These are phyloP conservation scores for Acrocephalus arundinaceus DNA, from an alignment of 2,113 vertebrate species.

Conservation along the genomic window DNA sequence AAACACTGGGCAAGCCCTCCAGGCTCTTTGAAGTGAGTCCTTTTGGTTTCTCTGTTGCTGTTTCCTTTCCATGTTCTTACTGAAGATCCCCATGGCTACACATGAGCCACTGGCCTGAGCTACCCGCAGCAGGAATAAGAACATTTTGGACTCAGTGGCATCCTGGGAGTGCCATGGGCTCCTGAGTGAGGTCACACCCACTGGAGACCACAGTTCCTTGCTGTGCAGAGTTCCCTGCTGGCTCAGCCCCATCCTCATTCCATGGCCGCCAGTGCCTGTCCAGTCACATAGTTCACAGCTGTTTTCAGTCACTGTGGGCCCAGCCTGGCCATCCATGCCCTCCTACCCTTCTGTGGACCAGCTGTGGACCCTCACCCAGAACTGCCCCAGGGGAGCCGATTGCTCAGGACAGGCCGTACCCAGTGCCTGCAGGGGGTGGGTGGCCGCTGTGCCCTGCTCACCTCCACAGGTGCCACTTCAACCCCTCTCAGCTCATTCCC, in stretches of 20 bases:
- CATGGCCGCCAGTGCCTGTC: accelerated
- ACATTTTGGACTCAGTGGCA: not conserved
- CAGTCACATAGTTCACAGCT: not conserved
- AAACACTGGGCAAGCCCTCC: not conserved
- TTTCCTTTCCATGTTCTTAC: not conserved
- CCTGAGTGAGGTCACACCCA: not conserved
- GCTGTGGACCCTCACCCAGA: not conserved
- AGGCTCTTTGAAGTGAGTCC: not conserved
- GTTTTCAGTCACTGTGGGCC: accelerated
- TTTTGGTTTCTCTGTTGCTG: not conserved
- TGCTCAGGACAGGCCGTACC: not conserved
- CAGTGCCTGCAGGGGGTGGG: not conserved
- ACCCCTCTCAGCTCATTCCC: not conserved
- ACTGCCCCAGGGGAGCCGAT: not conserved
- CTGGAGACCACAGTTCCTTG: accelerated
- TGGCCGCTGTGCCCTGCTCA: accelerated
- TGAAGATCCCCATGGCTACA: not conserved
- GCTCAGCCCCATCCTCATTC: not conserved
- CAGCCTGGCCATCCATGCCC: not conserved
- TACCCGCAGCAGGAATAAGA: not conserved
- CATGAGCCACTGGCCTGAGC: not conserved
- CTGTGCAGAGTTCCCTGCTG: not conserved
- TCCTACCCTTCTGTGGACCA: not conserved
- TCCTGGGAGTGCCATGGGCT: not conserved
- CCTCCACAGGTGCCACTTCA: accelerated